Evolutionary conservation across 2,797 vertebrate genomes (phyloP).

Genomic region (Coracias cyanogaster): DNA sequence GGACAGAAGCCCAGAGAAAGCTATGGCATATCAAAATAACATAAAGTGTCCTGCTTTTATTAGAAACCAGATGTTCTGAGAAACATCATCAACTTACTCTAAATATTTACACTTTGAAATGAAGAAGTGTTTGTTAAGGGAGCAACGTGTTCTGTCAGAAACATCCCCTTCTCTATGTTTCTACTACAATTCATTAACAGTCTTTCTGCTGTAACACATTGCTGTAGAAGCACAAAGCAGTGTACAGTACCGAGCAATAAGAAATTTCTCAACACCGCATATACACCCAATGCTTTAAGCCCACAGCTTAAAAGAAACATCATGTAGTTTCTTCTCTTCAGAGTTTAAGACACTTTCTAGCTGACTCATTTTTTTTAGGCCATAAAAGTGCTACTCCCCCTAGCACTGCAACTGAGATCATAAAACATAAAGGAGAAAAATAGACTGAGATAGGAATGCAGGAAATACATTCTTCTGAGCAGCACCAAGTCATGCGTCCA

Average conservation of each 20-base stretch:
- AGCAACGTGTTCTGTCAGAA: neutral
- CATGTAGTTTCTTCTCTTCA: neutral
- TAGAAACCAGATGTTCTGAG: neutral
- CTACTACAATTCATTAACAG: neutral
- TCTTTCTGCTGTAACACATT: neutral
- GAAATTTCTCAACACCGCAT: neutral
- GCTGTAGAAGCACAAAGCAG: neutral
- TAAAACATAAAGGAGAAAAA: neutral
- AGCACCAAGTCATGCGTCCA: neutral
- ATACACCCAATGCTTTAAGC: neutral
- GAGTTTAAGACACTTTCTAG: neutral
- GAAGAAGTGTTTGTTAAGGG: neutral
- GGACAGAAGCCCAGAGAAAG: neutral
- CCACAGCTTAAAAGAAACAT: neutral
- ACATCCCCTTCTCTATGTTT: neutral
- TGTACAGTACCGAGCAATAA: accelerated
- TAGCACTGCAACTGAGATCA: neutral
- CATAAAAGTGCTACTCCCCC: neutral
- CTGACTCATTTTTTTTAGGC: neutral
- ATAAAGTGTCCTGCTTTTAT: neutral
- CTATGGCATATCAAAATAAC: neutral
- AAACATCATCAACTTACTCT: neutral
- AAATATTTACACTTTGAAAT: neutral
- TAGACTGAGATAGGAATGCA: neutral
- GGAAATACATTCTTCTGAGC: neutral